Evolutionary conservation across 2,113 vertebrate genomes (phyloP).

Genomic region (Rutilus rutilus): DNA sequence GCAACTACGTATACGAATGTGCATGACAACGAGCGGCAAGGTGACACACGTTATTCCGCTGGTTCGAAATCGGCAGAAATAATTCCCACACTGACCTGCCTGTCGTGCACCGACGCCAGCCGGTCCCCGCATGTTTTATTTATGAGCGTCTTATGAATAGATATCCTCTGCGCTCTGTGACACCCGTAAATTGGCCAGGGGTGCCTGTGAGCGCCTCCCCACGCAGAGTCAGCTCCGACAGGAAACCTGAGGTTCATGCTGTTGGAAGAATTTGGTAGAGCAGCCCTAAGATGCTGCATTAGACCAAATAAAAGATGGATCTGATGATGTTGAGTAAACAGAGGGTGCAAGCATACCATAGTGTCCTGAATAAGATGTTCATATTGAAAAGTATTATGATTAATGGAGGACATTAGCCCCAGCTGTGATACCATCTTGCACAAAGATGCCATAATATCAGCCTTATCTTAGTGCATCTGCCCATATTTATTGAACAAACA

Average conservation of each 20-base stretch:
- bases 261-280: not conserved
- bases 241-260: not conserved
- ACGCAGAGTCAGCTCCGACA: not conserved
- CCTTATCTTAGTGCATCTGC: conserved; percentile 17
- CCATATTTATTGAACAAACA: conserved; percentile 1
- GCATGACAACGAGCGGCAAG: conserved; percentile 29
- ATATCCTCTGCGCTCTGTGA: conserved; percentile 63
- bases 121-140: conserved; percentile 66
- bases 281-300: conserved; percentile 16
- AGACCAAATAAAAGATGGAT: conserved; percentile 29
- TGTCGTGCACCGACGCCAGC: conserved; percentile 56
- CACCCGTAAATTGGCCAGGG: conserved; percentile 54
- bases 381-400: not conserved
- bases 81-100: conserved; percentile 66
- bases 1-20: conserved; percentile 1
- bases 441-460: not conserved
- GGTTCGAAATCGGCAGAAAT: conserved; percentile 60
- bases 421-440: conserved; percentile 1
- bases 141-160: conserved; percentile 66
- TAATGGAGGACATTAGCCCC: conserved; percentile 20
- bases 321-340: conserved; percentile 46
- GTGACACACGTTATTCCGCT: conserved; percentile 39
- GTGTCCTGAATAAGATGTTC: conserved; percentile 3
- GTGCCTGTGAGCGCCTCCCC: not conserved
- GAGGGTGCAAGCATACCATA: conserved; percentile 11